Percentiles rank a stretch among this genome's conserved stretches.
Conservation (phyloP, 37 sponge, comb jelly and placozoan species). For the Ianthella basta region DNA sequence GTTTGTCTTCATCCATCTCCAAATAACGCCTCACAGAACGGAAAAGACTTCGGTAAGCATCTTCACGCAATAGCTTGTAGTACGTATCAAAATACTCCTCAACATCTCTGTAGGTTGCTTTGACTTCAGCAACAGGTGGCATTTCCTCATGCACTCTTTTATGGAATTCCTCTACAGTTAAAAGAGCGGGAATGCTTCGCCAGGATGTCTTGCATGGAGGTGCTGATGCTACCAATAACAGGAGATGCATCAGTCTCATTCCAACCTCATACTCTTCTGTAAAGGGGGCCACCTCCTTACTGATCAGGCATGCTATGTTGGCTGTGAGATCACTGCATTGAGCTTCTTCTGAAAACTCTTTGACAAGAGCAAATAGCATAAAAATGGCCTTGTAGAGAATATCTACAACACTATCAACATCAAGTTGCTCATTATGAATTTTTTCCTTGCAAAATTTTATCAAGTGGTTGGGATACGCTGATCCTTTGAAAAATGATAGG, state of each 20-base stretch:
- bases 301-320: not conserved
- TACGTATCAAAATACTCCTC: constrained; percentile 13
- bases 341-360: not conserved
- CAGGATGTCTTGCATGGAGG: constrained; percentile 7
- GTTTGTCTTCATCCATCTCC: not conserved
- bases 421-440: no score
- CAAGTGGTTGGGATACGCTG: no score
- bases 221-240: not conserved
- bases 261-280: not conserved
- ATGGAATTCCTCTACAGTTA: constrained; percentile 30
- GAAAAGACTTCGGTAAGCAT: not conserved
- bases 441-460: no score
- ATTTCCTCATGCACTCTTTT: not conserved
- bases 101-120: not conserved
- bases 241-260: not conserved
- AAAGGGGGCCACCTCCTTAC: not conserved
- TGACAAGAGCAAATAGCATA: not conserved
- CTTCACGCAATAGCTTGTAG: constrained; percentile 25
- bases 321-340: not conserved
- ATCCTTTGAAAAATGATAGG: not conserved
- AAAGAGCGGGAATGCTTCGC: constrained; percentile 22
- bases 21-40: not conserved
- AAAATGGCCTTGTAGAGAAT: not conserved
- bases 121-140: not conserved
- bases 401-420: not conserved